Conservation (phyloP, 2,797 vertebrate species). For the Lithobates pipiens region DNA sequence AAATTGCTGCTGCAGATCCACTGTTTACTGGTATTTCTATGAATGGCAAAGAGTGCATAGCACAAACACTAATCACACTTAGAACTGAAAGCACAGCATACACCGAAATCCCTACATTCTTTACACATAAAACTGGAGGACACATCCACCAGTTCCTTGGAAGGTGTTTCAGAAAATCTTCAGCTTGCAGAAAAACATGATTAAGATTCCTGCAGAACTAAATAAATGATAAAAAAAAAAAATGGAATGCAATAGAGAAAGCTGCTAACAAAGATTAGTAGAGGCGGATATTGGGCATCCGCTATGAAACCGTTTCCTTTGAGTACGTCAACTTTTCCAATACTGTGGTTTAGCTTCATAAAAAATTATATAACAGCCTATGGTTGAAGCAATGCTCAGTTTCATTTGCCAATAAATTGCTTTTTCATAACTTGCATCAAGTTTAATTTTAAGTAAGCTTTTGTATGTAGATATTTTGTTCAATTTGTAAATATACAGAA, state of each 20-base stretch:
- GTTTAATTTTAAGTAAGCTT: slow-evolving; percentile 93
- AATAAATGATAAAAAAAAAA: background rate
- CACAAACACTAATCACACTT: slow-evolving; percentile 8
- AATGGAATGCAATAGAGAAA: slow-evolving; percentile 25
- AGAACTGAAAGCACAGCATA: slow-evolving; percentile 30
- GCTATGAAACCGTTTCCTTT: slow-evolving; percentile 55
- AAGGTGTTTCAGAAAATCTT: background rate
- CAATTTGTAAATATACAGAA: slow-evolving; percentile 94
- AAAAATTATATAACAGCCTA: slow-evolving; percentile 81
- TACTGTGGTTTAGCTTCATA: slow-evolving; percentile 77
- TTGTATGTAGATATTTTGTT: slow-evolving; percentile 94
- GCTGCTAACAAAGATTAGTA: slow-evolving; percentile 63
- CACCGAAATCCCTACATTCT: slow-evolving; percentile 7
- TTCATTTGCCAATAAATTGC: slow-evolving; percentile 88
- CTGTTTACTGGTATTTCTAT: slow-evolving; percentile 22
- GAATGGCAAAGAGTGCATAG: slow-evolving; percentile 26
- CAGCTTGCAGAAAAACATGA: slow-evolving; percentile 9
- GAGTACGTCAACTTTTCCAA: slow-evolving; percentile 66
- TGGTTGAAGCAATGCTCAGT: slow-evolving; percentile 84
- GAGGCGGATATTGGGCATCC: slow-evolving; percentile 48
- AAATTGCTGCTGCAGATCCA: slow-evolving; percentile 43
- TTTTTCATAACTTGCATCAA: slow-evolving; percentile 99
- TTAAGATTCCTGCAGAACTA: slow-evolving; percentile 7
- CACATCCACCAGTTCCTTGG: slow-evolving; percentile 54
- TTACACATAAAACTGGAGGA: background rate